Evolutionary conservation across 2,888 invertebrate genomes (phyloP), one percentile per base, ranked within the genome.

Genomic region (Ophion ventricosus): DNA sequence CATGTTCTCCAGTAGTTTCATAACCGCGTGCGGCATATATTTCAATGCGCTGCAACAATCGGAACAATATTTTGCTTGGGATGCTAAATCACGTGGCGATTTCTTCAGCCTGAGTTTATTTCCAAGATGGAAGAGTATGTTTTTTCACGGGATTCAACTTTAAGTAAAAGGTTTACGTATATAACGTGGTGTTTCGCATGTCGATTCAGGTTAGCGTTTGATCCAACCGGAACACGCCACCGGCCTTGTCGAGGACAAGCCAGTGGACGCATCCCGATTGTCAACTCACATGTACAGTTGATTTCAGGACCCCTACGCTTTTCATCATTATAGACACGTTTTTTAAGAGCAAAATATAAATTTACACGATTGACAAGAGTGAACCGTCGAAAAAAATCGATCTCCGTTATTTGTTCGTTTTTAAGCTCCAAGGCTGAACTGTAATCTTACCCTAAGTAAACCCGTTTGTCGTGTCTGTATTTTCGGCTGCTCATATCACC

Each of bases 401-500:
- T 17, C 5, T 23, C 26, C 25, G 4, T n/a, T 43, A 26, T 77
- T 56, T 14, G 11, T 43, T 67, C 43, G 40, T 54, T 20, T 35
- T 26, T 23, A 5, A 26, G 25, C n/a, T 20, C 7, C n/a, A 57
- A 25, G 40, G 17, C 20, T 3, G 0, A 20, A 49, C 23, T 54
- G 66, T 59, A 40, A 74, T 89, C 92, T 92, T 94, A 96, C 96
- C 97, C 99, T 11, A 99, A 95, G 93, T 99, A 99, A 25, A 99
- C 99, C 87, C 99, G 95, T 93, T 99, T 99, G 94, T 99, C 99
- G 92, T 99, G 99, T 76, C 99, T 95, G 93, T 99, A 99, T 94
- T 99, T 99, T 69, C 99, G 95, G 91, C 98, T 99, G 57, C 99
- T 99, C 99, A 99, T 99, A 93, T 99, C 99, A 54, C 99, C 99